Percentiles rank a stretch among this genome's conserved stretches.
Evolutionary conservation across 2,888 invertebrate species (phyloP).

Genomic region (Lepidochitona cinerea): DNA sequence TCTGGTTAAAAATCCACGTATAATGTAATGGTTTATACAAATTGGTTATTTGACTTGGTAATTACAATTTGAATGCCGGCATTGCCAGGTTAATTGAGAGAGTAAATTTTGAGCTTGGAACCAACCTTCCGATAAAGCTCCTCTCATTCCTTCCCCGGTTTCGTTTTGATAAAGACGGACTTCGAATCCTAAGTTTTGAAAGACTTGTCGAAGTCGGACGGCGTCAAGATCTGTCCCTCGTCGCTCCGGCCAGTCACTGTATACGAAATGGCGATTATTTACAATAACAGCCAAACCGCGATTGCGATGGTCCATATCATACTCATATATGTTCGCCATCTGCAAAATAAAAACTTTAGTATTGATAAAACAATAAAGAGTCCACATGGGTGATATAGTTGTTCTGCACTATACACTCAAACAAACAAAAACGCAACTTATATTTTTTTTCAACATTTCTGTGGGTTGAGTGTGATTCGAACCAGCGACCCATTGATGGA

Average conservation of each 20-base stretch:
- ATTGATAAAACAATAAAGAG: no score
- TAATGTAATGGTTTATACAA: no score
- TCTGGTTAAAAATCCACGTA: no score
- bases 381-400: no score
- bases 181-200: constrained; percentile 77
- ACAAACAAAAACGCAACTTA: no score
- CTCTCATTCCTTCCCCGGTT: background rate
- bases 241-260: constrained; percentile 60
- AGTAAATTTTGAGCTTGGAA: background rate
- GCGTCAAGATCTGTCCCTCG: constrained; percentile 91
- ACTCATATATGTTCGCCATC: constrained; percentile 71
- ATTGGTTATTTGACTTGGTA: no score
- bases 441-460: no score
- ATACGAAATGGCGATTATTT: constrained; percentile 87
- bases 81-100: background rate
- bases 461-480: no score
- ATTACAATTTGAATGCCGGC: no score
- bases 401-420: no score
- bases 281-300: constrained; percentile 90
- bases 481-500: no score
- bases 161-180: constrained; percentile 70
- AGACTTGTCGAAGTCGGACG: constrained; percentile 77
- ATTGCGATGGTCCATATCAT: constrained; percentile 86
- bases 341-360: no score
- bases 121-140: background rate